These are phyloP conservation scores for Nymphalis io DNA, from an alignment of 1,140 invertebrate species.

Conservation along the genomic window DNA sequence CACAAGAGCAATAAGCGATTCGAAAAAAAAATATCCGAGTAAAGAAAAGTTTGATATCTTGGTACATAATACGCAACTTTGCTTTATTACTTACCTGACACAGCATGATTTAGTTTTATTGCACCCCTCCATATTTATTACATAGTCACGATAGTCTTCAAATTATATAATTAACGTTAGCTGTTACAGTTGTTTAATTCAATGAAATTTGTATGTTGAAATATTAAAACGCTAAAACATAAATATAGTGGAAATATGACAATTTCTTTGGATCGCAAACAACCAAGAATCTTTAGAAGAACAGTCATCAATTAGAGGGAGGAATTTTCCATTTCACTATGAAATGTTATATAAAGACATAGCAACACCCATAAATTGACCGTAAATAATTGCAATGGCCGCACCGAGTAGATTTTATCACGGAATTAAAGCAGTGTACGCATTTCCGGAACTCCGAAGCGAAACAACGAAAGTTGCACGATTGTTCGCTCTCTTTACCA, in stretches of 20 bases:
- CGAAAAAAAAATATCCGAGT: too few relatives aligned
- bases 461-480: constrained; percentile 33
- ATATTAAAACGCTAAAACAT: too few relatives aligned
- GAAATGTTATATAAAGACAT: constrained; percentile 29
- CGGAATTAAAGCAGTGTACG: constrained; percentile 30
- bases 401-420: constrained; percentile 34
- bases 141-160: background rate
- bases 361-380: constrained; percentile 33
- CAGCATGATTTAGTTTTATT: constrained; percentile 3
- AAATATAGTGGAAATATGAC: too few relatives aligned
- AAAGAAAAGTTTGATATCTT: too few relatives aligned
- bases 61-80: too few relatives aligned
- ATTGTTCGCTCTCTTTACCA: constrained; percentile 34
- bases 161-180: background rate
- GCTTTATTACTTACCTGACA: background rate
- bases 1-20: too few relatives aligned
- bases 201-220: too few relatives aligned
- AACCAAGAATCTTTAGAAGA: background rate
- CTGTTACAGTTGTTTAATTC: too few relatives aligned
- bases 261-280: background rate
- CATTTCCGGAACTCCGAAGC: constrained; percentile 32
- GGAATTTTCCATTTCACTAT: constrained; percentile 26
- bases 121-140: background rate
- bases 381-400: constrained; percentile 18
- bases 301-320: background rate